Percentiles rank a stretch among this genome's conserved stretches.
phyloP scores from a whole-genome alignment of 2,113 vertebrate species.

The Cephalopholis sonnerati region DNA sequence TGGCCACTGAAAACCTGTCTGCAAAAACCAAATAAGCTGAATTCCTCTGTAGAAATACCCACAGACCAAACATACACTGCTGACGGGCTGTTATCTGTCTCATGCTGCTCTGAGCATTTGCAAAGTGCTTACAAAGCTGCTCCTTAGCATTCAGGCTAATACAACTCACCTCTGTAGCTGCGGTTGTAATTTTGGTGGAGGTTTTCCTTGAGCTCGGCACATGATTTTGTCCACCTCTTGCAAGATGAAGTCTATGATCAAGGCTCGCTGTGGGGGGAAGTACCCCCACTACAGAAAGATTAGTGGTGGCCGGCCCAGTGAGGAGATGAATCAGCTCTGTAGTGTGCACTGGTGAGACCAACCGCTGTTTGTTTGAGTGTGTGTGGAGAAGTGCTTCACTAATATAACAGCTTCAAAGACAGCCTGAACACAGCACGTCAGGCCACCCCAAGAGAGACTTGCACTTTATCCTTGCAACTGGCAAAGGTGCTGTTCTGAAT shows the following conservation, averaged over 20 bases:
- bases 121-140: neutral
- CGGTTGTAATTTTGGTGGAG: slow-evolving; percentile 8
- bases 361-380: slow-evolving; percentile 55
- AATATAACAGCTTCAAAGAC: slow-evolving; percentile 38
- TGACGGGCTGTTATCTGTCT: neutral
- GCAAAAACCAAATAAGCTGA: neutral
- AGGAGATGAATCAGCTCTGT: slow-evolving; percentile 37
- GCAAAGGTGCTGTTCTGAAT: slow-evolving; percentile 20
- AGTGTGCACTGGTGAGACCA: slow-evolving; percentile 22
- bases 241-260: slow-evolving; percentile 30
- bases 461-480: slow-evolving; percentile 4
- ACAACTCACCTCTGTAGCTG: neutral
- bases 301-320: neutral
- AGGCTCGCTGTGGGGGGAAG: slow-evolving; percentile 8
- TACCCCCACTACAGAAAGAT: slow-evolving; percentile 5
- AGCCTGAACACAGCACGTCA: slow-evolving; percentile 14
- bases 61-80: neutral
- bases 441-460: slow-evolving; percentile 6
- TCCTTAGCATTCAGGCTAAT: neutral
- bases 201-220: neutral
- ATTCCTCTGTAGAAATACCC: neutral
- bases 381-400: slow-evolving; percentile 12
- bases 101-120: neutral
- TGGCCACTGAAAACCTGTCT: neutral
- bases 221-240: neutral